A percentile compares a stretch with the other conserved stretches of the same genome.
phyloP scores from a whole-genome alignment of 2,797 vertebrate species.

The Takifugu rubripes region DNA sequence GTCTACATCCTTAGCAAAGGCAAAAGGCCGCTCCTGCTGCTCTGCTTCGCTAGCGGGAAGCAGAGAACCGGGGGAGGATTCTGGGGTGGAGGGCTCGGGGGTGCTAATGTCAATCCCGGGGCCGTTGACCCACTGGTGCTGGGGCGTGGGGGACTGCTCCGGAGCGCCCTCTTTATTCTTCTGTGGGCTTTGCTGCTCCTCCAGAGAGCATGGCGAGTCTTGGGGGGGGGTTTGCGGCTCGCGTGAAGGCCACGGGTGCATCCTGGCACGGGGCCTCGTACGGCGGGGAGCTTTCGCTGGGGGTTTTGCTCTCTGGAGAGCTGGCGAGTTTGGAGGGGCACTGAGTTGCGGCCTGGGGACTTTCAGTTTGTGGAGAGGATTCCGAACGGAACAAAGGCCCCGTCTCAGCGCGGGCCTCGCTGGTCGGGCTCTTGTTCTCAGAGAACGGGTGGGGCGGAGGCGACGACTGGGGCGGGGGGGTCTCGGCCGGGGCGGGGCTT shows the following conservation, averaged over 20 bases:
- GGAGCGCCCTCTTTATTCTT: constrained; percentile 62
- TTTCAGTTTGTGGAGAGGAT: constrained; percentile 30
- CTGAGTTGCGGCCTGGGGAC: constrained; percentile 12
- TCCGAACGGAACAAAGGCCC: constrained; percentile 21
- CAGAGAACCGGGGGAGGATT: constrained; percentile 36
- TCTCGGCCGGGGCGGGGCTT: constrained; percentile 28
- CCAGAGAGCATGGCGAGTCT: constrained; percentile 72
- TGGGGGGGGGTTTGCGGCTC: constrained; percentile 79
- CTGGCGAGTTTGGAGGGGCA: constrained; percentile 22
- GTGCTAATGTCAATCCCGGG: constrained; percentile 81
- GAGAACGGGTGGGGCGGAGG: constrained; percentile 20
- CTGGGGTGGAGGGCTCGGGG: constrained; percentile 34
- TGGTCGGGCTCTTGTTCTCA: constrained; percentile 26
- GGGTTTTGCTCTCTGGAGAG: constrained; percentile 40
- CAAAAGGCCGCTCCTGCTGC: constrained; percentile 54
- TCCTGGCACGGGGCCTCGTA: constrained; percentile 46
- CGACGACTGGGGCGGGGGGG: constrained; percentile 22
- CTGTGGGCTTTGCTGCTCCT: constrained; percentile 72
- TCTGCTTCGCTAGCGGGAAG: constrained; percentile 18
- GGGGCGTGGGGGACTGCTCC: constrained; percentile 64
- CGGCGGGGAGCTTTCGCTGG: constrained; percentile 22
- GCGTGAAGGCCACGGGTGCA: constrained; percentile 52
- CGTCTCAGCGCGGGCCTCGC: constrained; percentile 16
- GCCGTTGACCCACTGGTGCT: constrained; percentile 81
- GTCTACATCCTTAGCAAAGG: constrained; percentile 83